Conservation (phyloP, 1,140 invertebrate genomes). For the Thalassaphorura encarpata region DNA sequence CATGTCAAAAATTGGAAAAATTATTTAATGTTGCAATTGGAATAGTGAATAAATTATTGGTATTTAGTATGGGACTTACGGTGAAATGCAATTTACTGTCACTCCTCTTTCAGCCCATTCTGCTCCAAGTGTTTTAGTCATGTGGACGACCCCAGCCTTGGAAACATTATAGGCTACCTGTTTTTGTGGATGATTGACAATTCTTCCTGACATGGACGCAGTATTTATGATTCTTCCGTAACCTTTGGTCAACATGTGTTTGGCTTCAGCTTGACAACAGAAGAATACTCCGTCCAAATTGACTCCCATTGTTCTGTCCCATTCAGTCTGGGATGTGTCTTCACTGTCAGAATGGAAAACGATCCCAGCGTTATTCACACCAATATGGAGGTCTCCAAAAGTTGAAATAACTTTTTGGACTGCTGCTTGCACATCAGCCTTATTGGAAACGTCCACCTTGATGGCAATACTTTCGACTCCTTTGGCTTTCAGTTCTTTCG, state of each 20-base stretch:
- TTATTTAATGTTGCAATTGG: neutral
- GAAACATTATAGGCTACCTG: conserved; percentile 26
- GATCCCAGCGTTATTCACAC: conserved; percentile 24
- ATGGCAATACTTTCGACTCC: conserved; percentile 16
- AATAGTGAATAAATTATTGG: neutral
- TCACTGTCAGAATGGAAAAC: conserved; percentile 17
- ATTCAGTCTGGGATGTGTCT: conserved; percentile 19
- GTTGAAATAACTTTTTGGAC: conserved; percentile 11
- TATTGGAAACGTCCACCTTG: conserved; percentile 23
- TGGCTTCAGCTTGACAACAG: conserved; percentile 27
- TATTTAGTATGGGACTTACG: conserved; percentile 11
- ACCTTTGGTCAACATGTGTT: conserved; percentile 22
- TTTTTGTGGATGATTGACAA: conserved; percentile 26
- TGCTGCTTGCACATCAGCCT: conserved; percentile 18
- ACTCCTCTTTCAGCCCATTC: conserved; percentile 25
- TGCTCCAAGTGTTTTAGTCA: conserved; percentile 22
- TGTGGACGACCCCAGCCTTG: conserved; percentile 26
- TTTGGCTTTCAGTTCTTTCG: conserved; percentile 10
- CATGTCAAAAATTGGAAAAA: conserved; percentile 4
- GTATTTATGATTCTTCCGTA: conserved; percentile 23
- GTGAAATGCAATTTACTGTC: conserved; percentile 23
- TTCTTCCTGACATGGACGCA: conserved; percentile 22
- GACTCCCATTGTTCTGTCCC: conserved; percentile 20
- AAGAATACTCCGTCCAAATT: conserved; percentile 26
- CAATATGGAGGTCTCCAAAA: conserved; percentile 21